Base-by-base conservation (phyloP, 1,140 invertebrate species). In the Drosophila pseudoobscura region DNA sequence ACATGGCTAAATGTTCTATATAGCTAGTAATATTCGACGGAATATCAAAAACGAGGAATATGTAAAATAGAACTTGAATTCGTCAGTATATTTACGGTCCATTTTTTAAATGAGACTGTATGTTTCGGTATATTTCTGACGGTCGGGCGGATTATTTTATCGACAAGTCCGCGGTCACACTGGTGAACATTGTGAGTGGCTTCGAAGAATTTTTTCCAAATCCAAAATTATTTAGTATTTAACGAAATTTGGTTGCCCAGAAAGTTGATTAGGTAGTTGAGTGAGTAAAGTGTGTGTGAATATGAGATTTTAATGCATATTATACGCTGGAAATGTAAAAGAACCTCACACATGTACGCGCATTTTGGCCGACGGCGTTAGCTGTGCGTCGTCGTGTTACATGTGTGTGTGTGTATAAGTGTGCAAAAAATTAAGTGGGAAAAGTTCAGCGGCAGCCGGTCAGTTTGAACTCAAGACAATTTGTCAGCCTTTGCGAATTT, bases 361-460 rank as follows among this genome's bases (percentile, higher is more conserved):
- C 58, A 58, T 47, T 57, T 75, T 75, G 52, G 75, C 77, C 77
- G 70, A 79, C 70, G 70, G 75, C 76, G 75, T 77, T 75, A 79
- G 74, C 79, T 68, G 49, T 44, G 62, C 73, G 50, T 64, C 51
- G 62, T 60, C 58, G 24, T 52, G 39, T 13, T 50, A 39, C 53
- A 46, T 49, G 39, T 58, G 52, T 74, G 55, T 80, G 54, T 69
- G 52, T 82, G 44, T 83, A 73, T 68, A 77, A 77, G 79, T 78
- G 78, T 80, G 79, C 75, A 77, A 82, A 82, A 78, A 82, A 77
- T 55, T 20, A 82, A 75, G 59, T 78, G 68, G 60, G 73, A 79
- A 75, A 83, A 80, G 77, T 80, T 69, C 13, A 65, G 76, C 62
- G 68, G 71, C 73, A 66, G 77, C 77, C 80, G 80, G 77, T 77